Conservation (phyloP, 1,140 invertebrate species). For the Drosophila cardini region DNA sequence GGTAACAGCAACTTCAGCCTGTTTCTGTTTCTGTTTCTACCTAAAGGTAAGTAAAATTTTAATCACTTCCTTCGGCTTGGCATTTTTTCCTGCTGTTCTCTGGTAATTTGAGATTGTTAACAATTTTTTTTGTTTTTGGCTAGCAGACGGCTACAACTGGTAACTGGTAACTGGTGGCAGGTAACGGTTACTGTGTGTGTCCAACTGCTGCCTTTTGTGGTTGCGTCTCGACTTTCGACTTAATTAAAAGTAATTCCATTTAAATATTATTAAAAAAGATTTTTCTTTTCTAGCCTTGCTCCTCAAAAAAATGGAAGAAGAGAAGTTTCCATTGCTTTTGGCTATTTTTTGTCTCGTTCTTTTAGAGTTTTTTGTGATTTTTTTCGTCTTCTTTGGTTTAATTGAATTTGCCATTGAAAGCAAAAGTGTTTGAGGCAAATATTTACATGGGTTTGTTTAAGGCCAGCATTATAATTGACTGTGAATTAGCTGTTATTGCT, state of each 20-base stretch:
- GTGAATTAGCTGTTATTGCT: slow-evolving; percentile 34
- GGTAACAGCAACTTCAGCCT: slow-evolving; percentile 13
- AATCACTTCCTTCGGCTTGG: slow-evolving; percentile 70
- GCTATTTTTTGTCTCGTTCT: slow-evolving; percentile 42
- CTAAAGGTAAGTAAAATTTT: slow-evolving; percentile 71
- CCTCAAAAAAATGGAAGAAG: slow-evolving; percentile 11
- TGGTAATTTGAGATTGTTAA: slow-evolving; percentile 81
- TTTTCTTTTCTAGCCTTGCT: slow-evolving; percentile 28
- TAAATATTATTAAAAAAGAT: slow-evolving; percentile 74
- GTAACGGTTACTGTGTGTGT: not conserved
- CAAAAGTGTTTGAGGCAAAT: slow-evolving; percentile 49
- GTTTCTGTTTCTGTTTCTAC: slow-evolving; percentile 1
- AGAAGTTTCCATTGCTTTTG: slow-evolving; percentile 37
- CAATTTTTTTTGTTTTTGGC: slow-evolving; percentile 53
- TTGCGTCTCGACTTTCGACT: slow-evolving; percentile 61
- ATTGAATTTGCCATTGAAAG: slow-evolving; percentile 48
- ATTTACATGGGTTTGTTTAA: slow-evolving; percentile 25
- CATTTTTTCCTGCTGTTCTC: slow-evolving; percentile 23
- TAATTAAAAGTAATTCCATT: slow-evolving; percentile 82
- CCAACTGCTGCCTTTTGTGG: slow-evolving; percentile 61
- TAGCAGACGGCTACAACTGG: slow-evolving; percentile 1
- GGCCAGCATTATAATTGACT: slow-evolving; percentile 39
- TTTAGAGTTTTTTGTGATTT: not conserved
- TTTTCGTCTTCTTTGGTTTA: slow-evolving; percentile 16
- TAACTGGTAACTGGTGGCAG: slow-evolving; percentile 1